phyloP scores from a whole-genome alignment of 2,113 vertebrate genomes.

The Urocolius indicus region DNA sequence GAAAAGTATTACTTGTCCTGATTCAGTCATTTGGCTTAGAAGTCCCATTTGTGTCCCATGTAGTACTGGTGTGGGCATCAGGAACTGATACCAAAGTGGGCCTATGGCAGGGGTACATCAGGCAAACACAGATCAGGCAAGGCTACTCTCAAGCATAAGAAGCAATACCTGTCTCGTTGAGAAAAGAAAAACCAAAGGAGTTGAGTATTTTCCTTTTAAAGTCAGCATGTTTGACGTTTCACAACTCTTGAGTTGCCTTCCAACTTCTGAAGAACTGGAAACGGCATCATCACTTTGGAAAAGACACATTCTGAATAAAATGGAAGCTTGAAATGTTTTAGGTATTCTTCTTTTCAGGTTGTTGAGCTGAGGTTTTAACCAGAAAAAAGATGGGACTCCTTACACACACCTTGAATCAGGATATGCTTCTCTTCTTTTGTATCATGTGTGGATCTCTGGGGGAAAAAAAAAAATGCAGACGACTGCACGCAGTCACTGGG shows the following conservation, averaged over 20 bases:
- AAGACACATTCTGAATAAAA: not conserved
- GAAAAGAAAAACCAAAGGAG: not conserved
- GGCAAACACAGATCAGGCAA: not conserved
- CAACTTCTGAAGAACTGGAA: not conserved
- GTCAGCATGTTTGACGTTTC: not conserved
- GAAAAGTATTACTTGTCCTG: not conserved
- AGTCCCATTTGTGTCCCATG: rapidly evolving
- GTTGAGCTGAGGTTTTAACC: not conserved
- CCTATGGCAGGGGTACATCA: not conserved
- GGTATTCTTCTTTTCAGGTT: not conserved
- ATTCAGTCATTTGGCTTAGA: not conserved
- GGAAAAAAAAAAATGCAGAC: not conserved
- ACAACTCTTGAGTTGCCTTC: not conserved
- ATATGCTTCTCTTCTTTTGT: rapidly evolving
- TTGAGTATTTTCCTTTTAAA: not conserved
- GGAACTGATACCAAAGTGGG: not conserved
- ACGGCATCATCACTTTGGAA: rapidly evolving
- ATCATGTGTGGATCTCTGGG: rapidly evolving
- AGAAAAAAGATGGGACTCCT: not conserved
- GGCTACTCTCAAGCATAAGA: not conserved
- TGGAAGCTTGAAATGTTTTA: not conserved
- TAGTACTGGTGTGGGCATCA: rapidly evolving
- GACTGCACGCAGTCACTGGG: not conserved
- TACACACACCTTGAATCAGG: not conserved
- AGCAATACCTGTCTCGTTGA: not conserved